Base-by-base conservation (phyloP, 2,113 vertebrate species). In the Epinephelus cyanopodus region DNA sequence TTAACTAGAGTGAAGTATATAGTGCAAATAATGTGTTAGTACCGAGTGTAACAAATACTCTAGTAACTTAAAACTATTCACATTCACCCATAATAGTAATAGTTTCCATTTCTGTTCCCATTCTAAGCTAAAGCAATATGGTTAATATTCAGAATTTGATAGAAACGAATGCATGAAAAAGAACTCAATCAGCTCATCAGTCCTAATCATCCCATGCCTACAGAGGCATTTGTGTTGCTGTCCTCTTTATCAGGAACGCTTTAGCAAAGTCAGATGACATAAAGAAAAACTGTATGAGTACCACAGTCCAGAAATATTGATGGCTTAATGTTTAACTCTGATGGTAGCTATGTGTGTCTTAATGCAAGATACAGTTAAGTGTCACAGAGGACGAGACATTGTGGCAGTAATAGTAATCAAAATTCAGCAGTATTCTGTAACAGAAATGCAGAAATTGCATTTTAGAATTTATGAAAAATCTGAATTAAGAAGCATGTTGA, bases 271-370 rank as follows among this genome's bases (percentile, higher is more conserved):
- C 29, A 57, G 60, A 13, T 48, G 29, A 47, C 1, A 21, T 64
- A 29, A 66, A 42, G 73, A 48, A 52, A 29, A 1, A n/a, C n/a
- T 62, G 9, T 12, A 25, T 63, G 33, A 58, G 23, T 72, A 58
- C 48, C 50, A 53, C 21, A 53, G 18, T 19, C 50, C 53, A 77
- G 13, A 61, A 50, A 29, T 21, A 61, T 45, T 13, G n/a, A 21
- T 17, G 18, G 47, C 37, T 71, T 82, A 70, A 77, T 85, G 61
- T 79, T 86, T 76, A 56, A 83, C 71, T 19, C 18, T 60, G 29
- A 60, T 47, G 25, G 5, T 42, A 47, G 69, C 71, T 25, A 19
- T 62, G 18, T 39, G 9, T 70, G 27, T 65, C 23, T 9, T 21
- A 6, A 18, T 15, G 12, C 18, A 77, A 17, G 6, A 17, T n/a